Base-by-base conservation (phyloP, 2,113 vertebrate genomes). In the Melanerpes aurifrons region DNA sequence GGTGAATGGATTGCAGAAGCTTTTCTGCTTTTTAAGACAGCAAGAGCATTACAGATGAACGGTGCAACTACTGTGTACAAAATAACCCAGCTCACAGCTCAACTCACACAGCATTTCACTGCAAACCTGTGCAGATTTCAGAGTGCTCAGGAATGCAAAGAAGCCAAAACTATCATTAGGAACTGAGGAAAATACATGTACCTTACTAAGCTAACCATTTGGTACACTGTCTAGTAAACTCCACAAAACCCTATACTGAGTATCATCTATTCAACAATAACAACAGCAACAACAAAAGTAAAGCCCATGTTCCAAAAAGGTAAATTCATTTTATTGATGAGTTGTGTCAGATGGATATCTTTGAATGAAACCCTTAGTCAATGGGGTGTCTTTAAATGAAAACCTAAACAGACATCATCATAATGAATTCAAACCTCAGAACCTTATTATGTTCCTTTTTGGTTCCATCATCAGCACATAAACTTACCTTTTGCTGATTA, bases 401-500 rank as follows among this genome's bases (percentile, higher is more conserved):
- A 94, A 87, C 62, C 45, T 37, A 35, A 76, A 76, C 10, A 86
- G 63, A 78, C 2, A 3, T 48, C n/a, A 91, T 19, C 53, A 59
- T n/a, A 86, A 80, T 58, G 37, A 91, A 85, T 78, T 75, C 12
- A 87, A 93, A 92, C 90, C 7, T 35, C 80, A 43, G 35, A 56
- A 93, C 16, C 47, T 67, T 71, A 90, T 59, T 72, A 43, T 85
- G 43, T 77, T 89, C 50, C 14, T 64, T 94, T 94, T 94, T 69
- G 76, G 78, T 94, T 94, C 63, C 77, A 86, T 77, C 73, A 74
- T 86, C 81, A 92, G 67, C 63, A 89, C 80, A 94, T 73, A 93
- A 45, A 77, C 32, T 86, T 87, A 87, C 63, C 43, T 95, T 96
- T 91, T 78, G 73, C 76, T 66, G 31, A 86, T 67, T 96, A 79